These are phyloP conservation scores for Trichoplusia ni DNA, from an alignment of 1,140 invertebrate species.

Conservation along the genomic window DNA sequence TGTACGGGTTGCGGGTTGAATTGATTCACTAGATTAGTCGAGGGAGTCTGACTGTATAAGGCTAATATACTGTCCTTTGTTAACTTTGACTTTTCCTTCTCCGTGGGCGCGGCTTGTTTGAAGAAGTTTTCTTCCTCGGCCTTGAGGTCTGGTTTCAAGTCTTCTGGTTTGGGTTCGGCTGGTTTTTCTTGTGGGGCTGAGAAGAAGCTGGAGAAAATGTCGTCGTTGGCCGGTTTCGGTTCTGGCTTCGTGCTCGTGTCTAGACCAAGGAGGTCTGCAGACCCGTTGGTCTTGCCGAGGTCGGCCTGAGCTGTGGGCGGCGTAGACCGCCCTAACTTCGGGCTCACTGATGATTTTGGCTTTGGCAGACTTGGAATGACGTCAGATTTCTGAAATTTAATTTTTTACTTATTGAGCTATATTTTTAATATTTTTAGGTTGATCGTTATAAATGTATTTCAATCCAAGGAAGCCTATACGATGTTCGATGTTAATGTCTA, in stretches of 20 bases:
- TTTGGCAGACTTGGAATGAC: conserved; percentile 78
- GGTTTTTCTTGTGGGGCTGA: conserved; percentile 84
- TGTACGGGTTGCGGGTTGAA: conserved; percentile 47
- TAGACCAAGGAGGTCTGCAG: conserved; percentile 79
- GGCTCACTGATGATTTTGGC: conserved; percentile 84
- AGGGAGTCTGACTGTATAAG: conserved; percentile 88
- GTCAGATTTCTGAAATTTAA: conserved; percentile 73
- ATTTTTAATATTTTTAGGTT: not conserved
- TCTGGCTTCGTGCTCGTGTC: conserved; percentile 69
- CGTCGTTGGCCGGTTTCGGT: conserved; percentile 82
- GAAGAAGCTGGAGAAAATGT: conserved; percentile 89
- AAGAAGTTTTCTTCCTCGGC: conserved; percentile 95
- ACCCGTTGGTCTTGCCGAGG: conserved; percentile 66
- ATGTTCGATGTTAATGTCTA: not conserved
- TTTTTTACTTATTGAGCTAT: not conserved
- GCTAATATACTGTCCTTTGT: conserved; percentile 97
- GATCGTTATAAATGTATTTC: too few species aligned
- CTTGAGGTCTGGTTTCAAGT: conserved; percentile 82
- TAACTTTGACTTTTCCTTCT: conserved; percentile 90
- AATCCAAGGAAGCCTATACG: not conserved
- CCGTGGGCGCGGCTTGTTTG: conserved; percentile 89
- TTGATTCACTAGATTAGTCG: conserved; percentile 65
- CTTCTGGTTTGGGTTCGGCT: conserved; percentile 67
- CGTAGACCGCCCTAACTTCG: conserved; percentile 85
- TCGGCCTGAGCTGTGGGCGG: conserved; percentile 71